Base-by-base conservation (phyloP, 2,113 vertebrate genomes). In the Istiophorus platypterus region DNA sequence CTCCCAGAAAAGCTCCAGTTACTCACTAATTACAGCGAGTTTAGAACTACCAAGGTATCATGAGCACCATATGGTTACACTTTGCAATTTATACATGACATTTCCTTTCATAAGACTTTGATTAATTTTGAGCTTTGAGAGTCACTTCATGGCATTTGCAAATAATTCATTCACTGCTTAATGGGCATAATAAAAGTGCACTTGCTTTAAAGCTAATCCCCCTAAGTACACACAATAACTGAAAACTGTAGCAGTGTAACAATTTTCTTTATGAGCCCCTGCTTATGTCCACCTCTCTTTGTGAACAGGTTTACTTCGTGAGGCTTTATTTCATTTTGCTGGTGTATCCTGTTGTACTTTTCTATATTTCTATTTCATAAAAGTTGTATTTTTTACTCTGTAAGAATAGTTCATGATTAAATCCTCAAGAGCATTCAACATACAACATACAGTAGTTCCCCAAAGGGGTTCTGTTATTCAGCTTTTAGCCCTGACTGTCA, bases 61-160 rank as follows among this genome's bases (percentile, higher is more conserved):
- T 41, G 18, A 77, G 51, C 24, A 8, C 31, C 31, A 76, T 78
- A 58, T 57, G 42, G 41, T 57, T 42, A n/a, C 17, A 72, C 66
- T 79, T 72, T 65, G 58, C 37, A 72, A 31, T 86, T 51, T 78
- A 37, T n/a, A 57, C 31, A 41, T 63, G 78, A 84, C 72, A 87
- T 84, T 82, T 88, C 3, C 58, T 61, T 77, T 85, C n/a, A 22
- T 63, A 42, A 68, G 75, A 67, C 57, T 64, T 77, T 82, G 52
- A 85, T 81, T 77, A 39, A 51, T 84, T 88, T 85, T 6, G 31
- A 58, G 65, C 72, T 64, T 42, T 0, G 3, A 77, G 68, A 77
- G 72, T 79, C 64, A 80, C 62, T 84, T 84, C 49, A 42, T 86
- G 82, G 72, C 81, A 90, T 88, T 86, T 90, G 81, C 42, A 85